phyloP scores from a whole-genome alignment of 2,797 vertebrate species.

The Sebastes hubbsi region DNA sequence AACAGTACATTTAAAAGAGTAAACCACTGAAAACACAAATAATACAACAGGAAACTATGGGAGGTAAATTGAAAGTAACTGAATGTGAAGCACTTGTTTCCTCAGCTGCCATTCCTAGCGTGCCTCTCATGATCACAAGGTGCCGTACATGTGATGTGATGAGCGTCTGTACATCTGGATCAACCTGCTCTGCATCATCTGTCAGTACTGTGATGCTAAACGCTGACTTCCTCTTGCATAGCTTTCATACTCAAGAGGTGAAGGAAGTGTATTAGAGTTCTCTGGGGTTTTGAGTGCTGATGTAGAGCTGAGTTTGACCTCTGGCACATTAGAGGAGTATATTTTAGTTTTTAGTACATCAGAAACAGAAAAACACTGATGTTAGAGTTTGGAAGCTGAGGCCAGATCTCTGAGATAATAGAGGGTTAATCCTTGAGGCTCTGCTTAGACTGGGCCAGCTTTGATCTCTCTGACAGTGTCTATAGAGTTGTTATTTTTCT shows the following conservation, averaged over 20 bases:
- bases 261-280: not conserved
- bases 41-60: not conserved
- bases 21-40: too few species aligned
- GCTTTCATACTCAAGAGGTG: slow-evolving; percentile 31
- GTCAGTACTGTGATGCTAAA: slow-evolving; percentile 28
- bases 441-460: not conserved
- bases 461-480: not conserved
- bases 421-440: not conserved
- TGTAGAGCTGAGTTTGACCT: not conserved
- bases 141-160: not conserved
- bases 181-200: slow-evolving; percentile 58
- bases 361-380: not conserved
- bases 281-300: not conserved
- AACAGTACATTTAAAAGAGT: too few species aligned
- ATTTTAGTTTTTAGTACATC: not conserved
- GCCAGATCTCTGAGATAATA: not conserved
- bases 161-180: slow-evolving; percentile 22
- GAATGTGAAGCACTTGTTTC: not conserved
- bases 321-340: not conserved
- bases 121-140: not conserved
- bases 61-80: not conserved
- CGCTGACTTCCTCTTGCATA: slow-evolving; percentile 21
- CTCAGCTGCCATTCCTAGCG: not conserved
- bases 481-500: slow-evolving; percentile 4
- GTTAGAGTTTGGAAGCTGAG: not conserved